phyloP scores from a whole-genome alignment of 1,140 invertebrate species.

The Leptinotarsa texana region DNA sequence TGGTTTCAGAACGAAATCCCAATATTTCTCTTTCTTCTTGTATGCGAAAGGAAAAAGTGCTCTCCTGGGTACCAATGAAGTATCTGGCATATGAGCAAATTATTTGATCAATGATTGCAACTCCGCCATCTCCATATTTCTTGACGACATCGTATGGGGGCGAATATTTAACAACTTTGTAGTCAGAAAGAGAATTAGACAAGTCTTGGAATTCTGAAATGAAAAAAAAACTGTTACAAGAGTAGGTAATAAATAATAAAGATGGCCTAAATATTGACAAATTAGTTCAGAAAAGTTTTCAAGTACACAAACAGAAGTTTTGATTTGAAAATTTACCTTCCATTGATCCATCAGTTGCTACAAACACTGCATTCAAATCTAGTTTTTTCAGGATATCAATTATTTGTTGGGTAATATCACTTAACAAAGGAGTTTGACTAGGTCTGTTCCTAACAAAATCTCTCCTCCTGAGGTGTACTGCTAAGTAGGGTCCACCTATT shows the following conservation, averaged over 20 bases:
- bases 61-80: slow-evolving; percentile 91
- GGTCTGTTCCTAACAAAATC: slow-evolving; percentile 77
- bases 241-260: too few species aligned
- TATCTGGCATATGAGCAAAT: slow-evolving; percentile 86
- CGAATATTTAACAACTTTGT: slow-evolving; percentile 59
- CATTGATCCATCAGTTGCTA: slow-evolving; percentile 78
- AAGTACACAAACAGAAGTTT: neutral
- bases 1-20: slow-evolving; percentile 77
- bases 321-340: slow-evolving; percentile 50
- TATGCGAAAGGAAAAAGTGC: slow-evolving; percentile 94
- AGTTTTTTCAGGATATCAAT: slow-evolving; percentile 62
- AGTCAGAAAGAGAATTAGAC: slow-evolving; percentile 47
- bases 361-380: slow-evolving; percentile 70
- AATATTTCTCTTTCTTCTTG: slow-evolving; percentile 96
- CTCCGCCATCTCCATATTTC: slow-evolving; percentile 79
- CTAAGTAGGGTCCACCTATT: slow-evolving; percentile 76
- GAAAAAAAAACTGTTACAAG: neutral
- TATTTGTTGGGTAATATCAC: slow-evolving; percentile 74
- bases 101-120: slow-evolving; percentile 96
- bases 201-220: slow-evolving; percentile 33
- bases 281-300: neutral
- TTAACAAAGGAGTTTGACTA: slow-evolving; percentile 72
- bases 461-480: slow-evolving; percentile 79
- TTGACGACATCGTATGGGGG: slow-evolving; percentile 56
- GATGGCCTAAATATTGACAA: too few species aligned